Evolutionary conservation across 2,888 invertebrate species (phyloP).

Genomic region (Lamellibrachia columna): DNA sequence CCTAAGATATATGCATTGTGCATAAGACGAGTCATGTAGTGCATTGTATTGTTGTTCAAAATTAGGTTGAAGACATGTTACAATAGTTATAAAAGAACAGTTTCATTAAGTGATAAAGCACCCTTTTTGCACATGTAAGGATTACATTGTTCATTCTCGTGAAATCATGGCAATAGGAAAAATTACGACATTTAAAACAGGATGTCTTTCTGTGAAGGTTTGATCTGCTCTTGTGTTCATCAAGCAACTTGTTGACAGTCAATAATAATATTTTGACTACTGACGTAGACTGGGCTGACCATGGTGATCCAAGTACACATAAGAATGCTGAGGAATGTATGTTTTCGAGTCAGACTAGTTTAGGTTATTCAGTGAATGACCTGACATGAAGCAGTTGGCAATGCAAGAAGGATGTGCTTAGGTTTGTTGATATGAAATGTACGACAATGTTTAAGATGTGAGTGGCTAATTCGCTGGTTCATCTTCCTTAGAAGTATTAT

Average conservation of each 20-base stretch:
- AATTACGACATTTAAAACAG: too few relatives aligned
- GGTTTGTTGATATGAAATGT: not conserved
- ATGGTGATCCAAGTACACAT: not conserved
- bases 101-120: too few relatives aligned
- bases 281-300: not conserved
- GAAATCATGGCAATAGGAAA: too few relatives aligned
- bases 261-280: not conserved
- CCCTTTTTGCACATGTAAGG: too few relatives aligned
- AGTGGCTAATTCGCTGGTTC: not conserved
- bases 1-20: not conserved
- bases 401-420: not conserved
- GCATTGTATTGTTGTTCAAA: not conserved
- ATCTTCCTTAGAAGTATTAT: not conserved
- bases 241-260: not conserved
- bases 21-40: not conserved
- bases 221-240: not conserved
- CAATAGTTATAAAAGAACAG: not conserved
- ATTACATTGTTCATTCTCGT: too few relatives aligned
- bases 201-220: too few relatives aligned
- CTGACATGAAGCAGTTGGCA: not conserved
- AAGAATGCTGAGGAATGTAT: not conserved
- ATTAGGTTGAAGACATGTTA: not conserved
- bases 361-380: not conserved
- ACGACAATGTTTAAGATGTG: not conserved
- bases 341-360: not conserved